A percentile compares a stretch with the other conserved stretches of the same genome.
Conservation (phyloP, 2,888 invertebrate species). For the Dasypolia templi region DNA sequence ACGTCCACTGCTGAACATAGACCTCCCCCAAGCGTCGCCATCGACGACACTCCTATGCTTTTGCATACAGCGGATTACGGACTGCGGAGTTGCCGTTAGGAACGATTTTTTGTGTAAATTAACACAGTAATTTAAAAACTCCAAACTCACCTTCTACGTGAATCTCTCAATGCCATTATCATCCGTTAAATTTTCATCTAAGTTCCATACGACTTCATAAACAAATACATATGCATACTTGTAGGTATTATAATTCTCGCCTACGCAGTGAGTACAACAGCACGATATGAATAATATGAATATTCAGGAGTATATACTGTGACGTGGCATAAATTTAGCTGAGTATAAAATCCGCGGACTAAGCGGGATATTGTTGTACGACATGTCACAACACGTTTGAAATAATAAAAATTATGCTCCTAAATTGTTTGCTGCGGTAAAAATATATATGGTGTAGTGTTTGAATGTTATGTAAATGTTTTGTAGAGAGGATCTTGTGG, state of each 20-base stretch:
- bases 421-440: conserved; percentile 50
- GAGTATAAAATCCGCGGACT: conserved; percentile 67
- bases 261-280: conserved; percentile 65
- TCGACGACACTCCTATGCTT: background rate
- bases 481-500: no score
- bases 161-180: conserved; percentile 32
- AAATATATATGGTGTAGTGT: conserved; percentile 34
- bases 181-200: conserved; percentile 52
- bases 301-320: conserved; percentile 80
- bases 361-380: conserved; percentile 65
- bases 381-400: conserved; percentile 61
- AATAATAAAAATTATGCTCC: conserved; percentile 58
- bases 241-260: conserved; percentile 61
- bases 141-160: background rate
- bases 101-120: background rate
- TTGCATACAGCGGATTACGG: background rate
- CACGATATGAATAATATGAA: conserved; percentile 77
- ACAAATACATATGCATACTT: conserved; percentile 59
- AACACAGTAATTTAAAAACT: conserved; percentile 19
- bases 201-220: conserved; percentile 63
- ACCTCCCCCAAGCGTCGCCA: background rate
- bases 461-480: conserved; percentile 15
- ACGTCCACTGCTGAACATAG: background rate
- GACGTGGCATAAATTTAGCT: conserved; percentile 81
- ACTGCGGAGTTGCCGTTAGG: no score